Conservation (phyloP, 2,888 invertebrate genomes). For the Tipula vernalis region DNA sequence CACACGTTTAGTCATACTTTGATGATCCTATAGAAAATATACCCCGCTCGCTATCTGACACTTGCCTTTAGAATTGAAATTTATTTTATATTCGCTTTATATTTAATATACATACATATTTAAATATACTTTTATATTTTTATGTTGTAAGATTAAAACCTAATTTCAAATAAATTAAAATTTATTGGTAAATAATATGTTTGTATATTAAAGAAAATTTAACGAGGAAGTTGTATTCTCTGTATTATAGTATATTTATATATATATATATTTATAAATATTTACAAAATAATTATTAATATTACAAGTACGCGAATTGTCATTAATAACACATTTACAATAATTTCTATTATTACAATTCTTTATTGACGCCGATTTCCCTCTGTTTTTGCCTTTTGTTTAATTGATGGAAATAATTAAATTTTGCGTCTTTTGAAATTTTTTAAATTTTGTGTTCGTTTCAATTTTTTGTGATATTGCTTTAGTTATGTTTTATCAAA, state of each 20-base stretch:
- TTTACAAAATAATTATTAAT: background rate
- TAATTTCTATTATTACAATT: background rate
- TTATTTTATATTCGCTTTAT: background rate
- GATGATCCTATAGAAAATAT: background rate
- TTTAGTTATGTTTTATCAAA: constrained; percentile 6
- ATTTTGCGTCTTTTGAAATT: background rate
- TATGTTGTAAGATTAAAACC: background rate
- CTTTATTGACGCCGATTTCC: background rate
- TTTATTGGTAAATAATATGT: background rate
- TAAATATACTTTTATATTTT: too few relatives aligned
- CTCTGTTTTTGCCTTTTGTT: background rate
- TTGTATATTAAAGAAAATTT: background rate
- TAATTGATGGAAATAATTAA: background rate
- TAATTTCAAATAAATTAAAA: background rate
- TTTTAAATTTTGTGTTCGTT: background rate
- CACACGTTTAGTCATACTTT: background rate
- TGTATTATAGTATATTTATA: background rate
- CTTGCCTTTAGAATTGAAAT: background rate
- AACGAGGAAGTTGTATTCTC: background rate
- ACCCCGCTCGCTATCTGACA: background rate
- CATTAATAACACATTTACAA: background rate
- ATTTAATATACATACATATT: background rate
- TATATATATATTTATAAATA: background rate
- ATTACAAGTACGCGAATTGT: background rate
- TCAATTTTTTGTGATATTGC: background rate